phyloP scores from a whole-genome alignment of 2,797 vertebrate genomes.

The Pteronotus mesoamericanus region DNA sequence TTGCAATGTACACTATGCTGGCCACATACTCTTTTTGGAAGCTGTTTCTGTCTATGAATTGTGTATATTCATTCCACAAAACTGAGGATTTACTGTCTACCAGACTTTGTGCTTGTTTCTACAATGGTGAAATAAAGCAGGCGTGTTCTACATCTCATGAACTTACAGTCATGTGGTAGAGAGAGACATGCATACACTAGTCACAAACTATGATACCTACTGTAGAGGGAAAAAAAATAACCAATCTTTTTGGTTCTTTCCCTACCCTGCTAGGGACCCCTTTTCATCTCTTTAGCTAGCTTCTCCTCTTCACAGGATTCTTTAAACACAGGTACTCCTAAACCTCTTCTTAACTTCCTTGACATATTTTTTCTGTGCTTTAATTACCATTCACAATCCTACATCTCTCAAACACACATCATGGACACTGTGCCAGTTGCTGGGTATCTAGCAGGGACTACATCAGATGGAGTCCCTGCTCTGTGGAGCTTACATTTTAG shows the following conservation, averaged over 20 bases:
- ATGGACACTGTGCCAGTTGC: not conserved
- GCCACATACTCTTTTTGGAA: not conserved
- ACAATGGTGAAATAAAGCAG: not conserved
- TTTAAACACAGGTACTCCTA: not conserved
- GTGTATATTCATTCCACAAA: not conserved
- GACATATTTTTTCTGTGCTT: not conserved
- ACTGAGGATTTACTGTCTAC: not conserved
- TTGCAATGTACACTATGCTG: not conserved
- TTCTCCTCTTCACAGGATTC: not conserved
- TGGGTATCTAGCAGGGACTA: not conserved
- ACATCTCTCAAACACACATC: not conserved
- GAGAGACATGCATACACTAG: not conserved
- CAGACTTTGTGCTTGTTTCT: not conserved
- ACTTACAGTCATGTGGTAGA: not conserved
- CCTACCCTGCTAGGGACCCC: not conserved
- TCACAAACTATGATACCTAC: not conserved
- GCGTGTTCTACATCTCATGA: not conserved
- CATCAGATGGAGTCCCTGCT: not conserved
- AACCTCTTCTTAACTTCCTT: not conserved
- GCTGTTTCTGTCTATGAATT: not conserved
- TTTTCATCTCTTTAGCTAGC: not conserved
- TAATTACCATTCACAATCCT: not conserved
- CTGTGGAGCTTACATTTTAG: not conserved
- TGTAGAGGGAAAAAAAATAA: not conserved
- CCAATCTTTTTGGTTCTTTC: not conserved